These are phyloP conservation scores for Microtus oregoni DNA, from an alignment of 2,113 vertebrate species.

Conservation along the genomic window DNA sequence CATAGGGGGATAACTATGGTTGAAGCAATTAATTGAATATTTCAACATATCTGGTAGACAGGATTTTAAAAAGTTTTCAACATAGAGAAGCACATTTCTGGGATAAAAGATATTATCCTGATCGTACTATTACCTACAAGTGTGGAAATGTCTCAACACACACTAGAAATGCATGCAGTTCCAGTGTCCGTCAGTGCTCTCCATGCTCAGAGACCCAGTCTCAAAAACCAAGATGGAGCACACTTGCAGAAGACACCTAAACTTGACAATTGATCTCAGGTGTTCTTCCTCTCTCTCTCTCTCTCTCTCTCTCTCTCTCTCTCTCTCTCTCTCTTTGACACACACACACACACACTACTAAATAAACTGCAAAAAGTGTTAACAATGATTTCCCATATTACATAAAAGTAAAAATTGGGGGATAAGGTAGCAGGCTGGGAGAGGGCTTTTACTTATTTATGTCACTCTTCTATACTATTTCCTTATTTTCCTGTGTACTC, in stretches of 20 bases:
- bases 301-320: no score
- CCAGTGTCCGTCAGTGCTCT: no score
- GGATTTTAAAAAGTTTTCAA: neutral
- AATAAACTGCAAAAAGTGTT: neutral
- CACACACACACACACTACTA: neutral
- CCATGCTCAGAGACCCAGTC: neutral
- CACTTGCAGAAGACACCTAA: neutral
- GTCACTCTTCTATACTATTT: neutral
- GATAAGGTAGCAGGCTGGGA: neutral
- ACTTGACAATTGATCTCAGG: neutral
- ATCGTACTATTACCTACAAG: neutral
- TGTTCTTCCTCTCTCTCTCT: no score
- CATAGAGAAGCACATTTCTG: neutral
- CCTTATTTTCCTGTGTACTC: neutral
- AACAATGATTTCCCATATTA: neutral
- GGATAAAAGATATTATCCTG: neutral
- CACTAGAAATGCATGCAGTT: neutral
- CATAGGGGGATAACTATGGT: neutral
- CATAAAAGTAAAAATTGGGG: neutral
- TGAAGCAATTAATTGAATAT: neutral
- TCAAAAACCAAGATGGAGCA: neutral
- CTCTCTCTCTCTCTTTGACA: neutral
- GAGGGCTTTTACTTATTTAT: neutral
- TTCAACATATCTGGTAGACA: neutral
- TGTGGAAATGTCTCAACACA: neutral